A percentile compares a stretch with the other conserved stretches of the same genome.
Conservation (phyloP, 1,140 invertebrate genomes). For the Pseudobourletiella spinata region DNA sequence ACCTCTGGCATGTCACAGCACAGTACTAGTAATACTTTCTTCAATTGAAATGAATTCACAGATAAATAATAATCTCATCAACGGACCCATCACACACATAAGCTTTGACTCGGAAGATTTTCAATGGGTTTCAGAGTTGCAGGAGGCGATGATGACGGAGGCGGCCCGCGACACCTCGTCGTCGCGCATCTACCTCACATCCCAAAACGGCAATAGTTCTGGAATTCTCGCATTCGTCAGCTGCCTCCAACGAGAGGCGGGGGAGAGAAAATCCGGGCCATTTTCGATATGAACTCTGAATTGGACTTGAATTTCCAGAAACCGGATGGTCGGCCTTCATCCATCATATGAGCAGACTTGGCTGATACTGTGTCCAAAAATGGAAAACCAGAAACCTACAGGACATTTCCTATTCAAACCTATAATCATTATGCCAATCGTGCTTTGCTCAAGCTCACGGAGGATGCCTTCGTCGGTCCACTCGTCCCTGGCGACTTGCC, state of each 20-base stretch:
- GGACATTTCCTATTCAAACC: background rate
- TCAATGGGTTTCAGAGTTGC: no score
- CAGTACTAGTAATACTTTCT: no score
- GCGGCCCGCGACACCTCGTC: no score
- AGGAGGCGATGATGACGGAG: no score
- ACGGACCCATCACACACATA: no score
- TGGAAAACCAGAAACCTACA: slow-evolving; percentile 9
- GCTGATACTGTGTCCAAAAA: slow-evolving; percentile 14
- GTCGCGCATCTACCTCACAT: no score
- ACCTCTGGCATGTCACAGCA: no score
- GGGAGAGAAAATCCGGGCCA: background rate
- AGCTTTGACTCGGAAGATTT: no score
- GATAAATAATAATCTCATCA: no score
- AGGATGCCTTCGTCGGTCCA: slow-evolving; percentile 89
- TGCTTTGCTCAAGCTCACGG: slow-evolving; percentile 44
- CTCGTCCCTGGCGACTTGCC: slow-evolving; percentile 80
- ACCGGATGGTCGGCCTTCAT: background rate
- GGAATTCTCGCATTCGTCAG: background rate
- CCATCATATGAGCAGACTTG: slow-evolving; percentile 35
- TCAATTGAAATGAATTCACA: no score
- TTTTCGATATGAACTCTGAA: background rate
- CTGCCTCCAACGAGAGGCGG: background rate
- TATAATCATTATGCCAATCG: no score
- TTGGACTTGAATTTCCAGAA: background rate
- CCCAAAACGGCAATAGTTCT: no score